Evolutionary conservation across 2,113 vertebrate species (phyloP).

Genomic region (Megaleporinus macrocephalus): DNA sequence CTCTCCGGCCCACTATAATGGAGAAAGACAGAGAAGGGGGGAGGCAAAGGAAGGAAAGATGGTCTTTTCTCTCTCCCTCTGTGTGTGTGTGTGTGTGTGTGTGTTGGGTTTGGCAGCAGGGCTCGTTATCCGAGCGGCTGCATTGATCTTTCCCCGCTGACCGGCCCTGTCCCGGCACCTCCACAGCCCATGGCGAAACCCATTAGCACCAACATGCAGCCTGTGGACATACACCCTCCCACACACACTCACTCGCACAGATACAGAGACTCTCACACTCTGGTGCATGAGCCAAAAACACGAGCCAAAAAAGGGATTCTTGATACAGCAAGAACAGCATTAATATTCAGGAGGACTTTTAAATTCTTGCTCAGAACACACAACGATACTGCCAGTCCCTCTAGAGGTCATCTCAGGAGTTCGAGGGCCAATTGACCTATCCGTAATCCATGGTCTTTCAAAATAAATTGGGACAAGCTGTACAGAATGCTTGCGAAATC

Average conservation of each 20-base stretch:
- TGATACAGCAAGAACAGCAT: conserved; percentile 27
- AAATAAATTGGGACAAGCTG: background rate
- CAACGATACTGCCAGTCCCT: background rate
- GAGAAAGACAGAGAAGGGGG: background rate
- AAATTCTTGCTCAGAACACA: background rate
- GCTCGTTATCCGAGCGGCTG: conserved; percentile 41
- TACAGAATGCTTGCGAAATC: background rate
- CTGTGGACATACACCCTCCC: conserved; percentile 10
- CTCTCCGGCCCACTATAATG: background rate
- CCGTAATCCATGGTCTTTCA: background rate
- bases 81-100: conserved; percentile 13
- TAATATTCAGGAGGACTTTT: conserved; percentile 22
- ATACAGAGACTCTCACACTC: conserved; percentile 22
- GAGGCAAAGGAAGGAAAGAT: background rate
- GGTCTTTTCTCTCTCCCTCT: background rate
- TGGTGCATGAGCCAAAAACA: background rate
- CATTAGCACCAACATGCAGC: conserved; percentile 48
- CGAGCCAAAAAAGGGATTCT: background rate
- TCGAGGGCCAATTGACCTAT: background rate
- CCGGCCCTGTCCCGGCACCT: conserved; percentile 33
- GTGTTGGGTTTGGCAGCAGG: conserved; percentile 37
- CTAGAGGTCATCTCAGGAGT: background rate
- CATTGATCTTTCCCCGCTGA: conserved; percentile 44
- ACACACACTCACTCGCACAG: conserved; percentile 16
- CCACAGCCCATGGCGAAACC: conserved; percentile 37